Evolutionary conservation across 2,113 vertebrate genomes (phyloP), one percentile per base, ranked within the genome.

Genomic region (Rhynchomys soricoides): DNA sequence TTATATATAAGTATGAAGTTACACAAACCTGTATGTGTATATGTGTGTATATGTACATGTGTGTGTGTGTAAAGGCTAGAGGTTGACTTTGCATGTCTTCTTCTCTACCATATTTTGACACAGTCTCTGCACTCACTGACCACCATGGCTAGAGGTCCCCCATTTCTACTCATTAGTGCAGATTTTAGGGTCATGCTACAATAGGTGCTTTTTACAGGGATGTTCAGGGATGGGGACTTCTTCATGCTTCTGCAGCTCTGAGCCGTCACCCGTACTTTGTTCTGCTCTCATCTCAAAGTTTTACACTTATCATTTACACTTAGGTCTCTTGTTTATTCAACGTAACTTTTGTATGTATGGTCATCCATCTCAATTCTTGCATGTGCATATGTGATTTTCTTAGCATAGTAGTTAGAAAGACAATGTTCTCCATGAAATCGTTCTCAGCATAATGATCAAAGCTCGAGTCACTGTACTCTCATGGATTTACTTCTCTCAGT

Each of bases 401-500:
- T 48, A 88, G 5, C 11, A 90, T 26, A 0, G 59, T 59, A 52
- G 31, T 74, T 91, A 50, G 70, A 95, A 95, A 87, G 13, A 83
- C 11, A 45, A 16, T 94, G 83, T 43, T 5, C 21, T 34, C 75
- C 64, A 40, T 57, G 87, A 68, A 48, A 75, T 91, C 73, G 16
- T 88, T 40, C n/a, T 92, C 66, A 78, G 48, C 9, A 55, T 17
- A 59, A 78, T 16, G 91, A 48, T 83, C 48, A 78, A 92, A 92
- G 93, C 21, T 78, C 31, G 77, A 15, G 29, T 87, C 66, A 37
- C 24, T 50, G 43, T 95, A 89, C 97, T 43, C 40, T 52, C 3
- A 73, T 78, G 7, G 12, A 16, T 85, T 93, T 79, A 68, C 86
- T 95, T 95, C 13, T 94, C 15, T 95, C 55, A 75, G 4, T 88